Percentiles rank a stretch among this genome's conserved stretches.
phyloP scores from a whole-genome alignment of 2,797 vertebrate genomes.

The Chaetodon trifasciatus region DNA sequence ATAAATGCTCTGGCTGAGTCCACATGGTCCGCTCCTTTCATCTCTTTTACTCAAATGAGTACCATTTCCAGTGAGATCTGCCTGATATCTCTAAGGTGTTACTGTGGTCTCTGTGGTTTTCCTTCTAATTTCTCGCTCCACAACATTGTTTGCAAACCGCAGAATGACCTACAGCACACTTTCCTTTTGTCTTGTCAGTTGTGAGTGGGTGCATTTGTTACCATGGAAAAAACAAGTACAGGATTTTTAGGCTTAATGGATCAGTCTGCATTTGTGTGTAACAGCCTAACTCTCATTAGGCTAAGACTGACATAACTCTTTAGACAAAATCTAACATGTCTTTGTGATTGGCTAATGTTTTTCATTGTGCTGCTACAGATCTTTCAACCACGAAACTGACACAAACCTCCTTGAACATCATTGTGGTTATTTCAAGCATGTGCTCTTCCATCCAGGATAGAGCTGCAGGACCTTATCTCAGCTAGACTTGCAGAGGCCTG shows the following conservation, averaged over 20 bases:
- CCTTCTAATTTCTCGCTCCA: neutral
- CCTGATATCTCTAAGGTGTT: neutral
- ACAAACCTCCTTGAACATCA: neutral
- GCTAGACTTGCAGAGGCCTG: slow-evolving; percentile 15
- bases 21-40: neutral
- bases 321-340: neutral
- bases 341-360: neutral
- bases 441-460: neutral
- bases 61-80: neutral
- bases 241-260: neutral
- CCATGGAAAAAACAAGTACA: neutral
- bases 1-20: neutral
- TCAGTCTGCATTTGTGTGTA: neutral
- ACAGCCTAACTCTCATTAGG: neutral
- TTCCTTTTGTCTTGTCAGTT: neutral
- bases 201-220: neutral
- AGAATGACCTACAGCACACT: neutral
- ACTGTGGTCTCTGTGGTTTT: neutral
- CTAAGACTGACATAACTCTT: neutral
- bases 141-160: slow-evolving; percentile 1
- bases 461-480: slow-evolving; percentile 21
- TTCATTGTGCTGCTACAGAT: neutral
- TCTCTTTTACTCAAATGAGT: neutral
- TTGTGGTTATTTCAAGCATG: slow-evolving; percentile 5
- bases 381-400: neutral